Percentiles rank a stretch among this genome's conserved stretches.
phyloP scores from a whole-genome alignment of 1,140 invertebrate genomes.

The Eufriesea mexicana region DNA sequence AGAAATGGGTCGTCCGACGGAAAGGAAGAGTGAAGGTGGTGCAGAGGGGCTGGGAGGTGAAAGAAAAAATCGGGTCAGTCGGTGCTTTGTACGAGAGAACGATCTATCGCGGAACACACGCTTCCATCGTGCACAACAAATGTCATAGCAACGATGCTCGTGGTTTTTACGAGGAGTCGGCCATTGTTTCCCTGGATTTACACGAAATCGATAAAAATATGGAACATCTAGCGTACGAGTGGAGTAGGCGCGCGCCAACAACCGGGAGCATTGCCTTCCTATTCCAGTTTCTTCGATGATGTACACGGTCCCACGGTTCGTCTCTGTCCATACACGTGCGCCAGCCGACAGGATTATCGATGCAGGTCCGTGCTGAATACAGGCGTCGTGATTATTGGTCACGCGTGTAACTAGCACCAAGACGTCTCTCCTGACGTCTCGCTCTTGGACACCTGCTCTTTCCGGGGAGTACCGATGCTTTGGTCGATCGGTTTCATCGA shows the following conservation, averaged over 20 bases:
- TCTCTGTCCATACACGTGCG: background rate
- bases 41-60: background rate
- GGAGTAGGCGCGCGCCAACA: slow-evolving; percentile 49
- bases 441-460: background rate
- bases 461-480: background rate
- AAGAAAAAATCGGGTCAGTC: slow-evolving; percentile 26
- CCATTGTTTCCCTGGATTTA: slow-evolving; percentile 75
- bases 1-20: background rate
- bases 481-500: background rate
- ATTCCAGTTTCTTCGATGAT: slow-evolving; percentile 64
- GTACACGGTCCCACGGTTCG: slow-evolving; percentile 55
- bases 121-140: slow-evolving; percentile 40
- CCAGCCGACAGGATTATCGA: slow-evolving; percentile 35
- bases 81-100: slow-evolving; percentile 36
- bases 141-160: slow-evolving; percentile 52
- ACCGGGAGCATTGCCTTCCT: slow-evolving; percentile 48
- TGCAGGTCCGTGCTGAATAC: background rate
- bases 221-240: slow-evolving; percentile 68
- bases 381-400: background rate
- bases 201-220: slow-evolving; percentile 80
- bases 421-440: background rate
- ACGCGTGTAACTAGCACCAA: background rate
- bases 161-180: slow-evolving; percentile 70
- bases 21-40: too few relatives aligned
- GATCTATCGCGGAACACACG: slow-evolving; percentile 39